Conservation (phyloP, 2,113 vertebrate genomes). For the Paramisgurnus dabryanus region DNA sequence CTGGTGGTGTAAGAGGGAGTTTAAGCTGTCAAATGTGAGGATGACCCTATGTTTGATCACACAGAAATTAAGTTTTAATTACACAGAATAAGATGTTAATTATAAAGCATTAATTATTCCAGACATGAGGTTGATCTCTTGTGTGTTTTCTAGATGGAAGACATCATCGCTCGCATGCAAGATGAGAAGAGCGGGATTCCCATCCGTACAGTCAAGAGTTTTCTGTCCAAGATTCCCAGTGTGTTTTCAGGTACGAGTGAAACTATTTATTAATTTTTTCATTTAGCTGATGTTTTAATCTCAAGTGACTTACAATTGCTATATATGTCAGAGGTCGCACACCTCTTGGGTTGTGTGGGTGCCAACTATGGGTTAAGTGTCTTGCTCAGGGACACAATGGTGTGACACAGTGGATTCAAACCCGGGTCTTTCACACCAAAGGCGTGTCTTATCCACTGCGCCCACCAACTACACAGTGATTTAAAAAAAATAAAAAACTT, state of each 20-base stretch:
- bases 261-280: too few relatives aligned
- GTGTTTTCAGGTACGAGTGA: constrained; percentile 84
- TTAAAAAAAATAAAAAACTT: too few relatives aligned
- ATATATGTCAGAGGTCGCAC: too few relatives aligned
- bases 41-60: constrained; percentile 42
- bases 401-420: too few relatives aligned
- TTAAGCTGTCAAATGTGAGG: constrained; percentile 18
- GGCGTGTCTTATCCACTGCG: too few relatives aligned
- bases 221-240: constrained; percentile 88
- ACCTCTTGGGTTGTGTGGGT: too few relatives aligned
- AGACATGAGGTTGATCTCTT: constrained; percentile 15
- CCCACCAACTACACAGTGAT: too few relatives aligned
- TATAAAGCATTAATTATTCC: constrained; percentile 49
- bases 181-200: constrained; percentile 88
- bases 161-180: constrained; percentile 87
- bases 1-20: constrained; percentile 8
- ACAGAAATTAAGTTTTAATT: constrained; percentile 45
- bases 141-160: constrained; percentile 79
- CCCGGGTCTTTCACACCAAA: too few relatives aligned
- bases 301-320: too few relatives aligned
- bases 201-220: constrained; percentile 88
- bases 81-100: constrained; percentile 38
- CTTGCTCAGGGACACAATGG: too few relatives aligned
- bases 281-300: too few relatives aligned
- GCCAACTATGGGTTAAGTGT: too few relatives aligned